Conservation (phyloP, 92 coral and sea anemone species). For the Bergia sp. region DNA sequence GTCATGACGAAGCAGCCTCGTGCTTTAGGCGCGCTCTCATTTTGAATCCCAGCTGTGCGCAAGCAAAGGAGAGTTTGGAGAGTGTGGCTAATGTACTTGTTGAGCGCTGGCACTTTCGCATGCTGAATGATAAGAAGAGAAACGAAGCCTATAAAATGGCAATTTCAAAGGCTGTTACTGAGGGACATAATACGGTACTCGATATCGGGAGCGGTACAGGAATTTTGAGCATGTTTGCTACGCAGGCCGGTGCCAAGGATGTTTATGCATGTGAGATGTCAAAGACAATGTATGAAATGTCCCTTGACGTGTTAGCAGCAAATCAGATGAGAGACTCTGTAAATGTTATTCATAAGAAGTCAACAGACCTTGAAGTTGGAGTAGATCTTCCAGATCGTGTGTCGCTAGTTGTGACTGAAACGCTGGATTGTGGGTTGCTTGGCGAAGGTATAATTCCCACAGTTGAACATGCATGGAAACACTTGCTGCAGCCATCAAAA, state of each 20-base stretch:
- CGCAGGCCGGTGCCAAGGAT: constrained; percentile 86
- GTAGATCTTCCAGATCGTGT: constrained; percentile 73
- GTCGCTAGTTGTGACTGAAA: constrained; percentile 87
- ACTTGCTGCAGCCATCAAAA: constrained; percentile 53
- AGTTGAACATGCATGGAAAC: constrained; percentile 81
- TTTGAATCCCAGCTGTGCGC: constrained; percentile 64
- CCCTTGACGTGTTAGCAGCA: constrained; percentile 78
- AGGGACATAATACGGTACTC: constrained; percentile 73
- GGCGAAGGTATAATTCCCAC: constrained; percentile 96
- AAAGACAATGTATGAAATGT: constrained; percentile 94
- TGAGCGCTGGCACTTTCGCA: constrained; percentile 98
- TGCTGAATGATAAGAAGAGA: constrained; percentile 89
- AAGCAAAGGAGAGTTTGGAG: constrained; percentile 87
- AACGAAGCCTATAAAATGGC: constrained; percentile 89
- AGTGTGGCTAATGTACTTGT: constrained; percentile 86
- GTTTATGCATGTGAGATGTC: constrained; percentile 98
- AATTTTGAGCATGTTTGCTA: constrained; percentile 95
- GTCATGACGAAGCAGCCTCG: constrained; percentile 89
- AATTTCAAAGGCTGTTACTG: constrained; percentile 67
- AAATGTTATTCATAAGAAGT: constrained; percentile 82
- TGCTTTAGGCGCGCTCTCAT: constrained; percentile 79
- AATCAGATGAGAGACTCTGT: constrained; percentile 79
- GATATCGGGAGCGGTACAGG: constrained; percentile 99
- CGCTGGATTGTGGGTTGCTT: constrained; percentile 94
- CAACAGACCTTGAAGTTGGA: constrained; percentile 81